Conservation (phyloP, 2,888 invertebrate species). For the Cactoblastis cactorum region DNA sequence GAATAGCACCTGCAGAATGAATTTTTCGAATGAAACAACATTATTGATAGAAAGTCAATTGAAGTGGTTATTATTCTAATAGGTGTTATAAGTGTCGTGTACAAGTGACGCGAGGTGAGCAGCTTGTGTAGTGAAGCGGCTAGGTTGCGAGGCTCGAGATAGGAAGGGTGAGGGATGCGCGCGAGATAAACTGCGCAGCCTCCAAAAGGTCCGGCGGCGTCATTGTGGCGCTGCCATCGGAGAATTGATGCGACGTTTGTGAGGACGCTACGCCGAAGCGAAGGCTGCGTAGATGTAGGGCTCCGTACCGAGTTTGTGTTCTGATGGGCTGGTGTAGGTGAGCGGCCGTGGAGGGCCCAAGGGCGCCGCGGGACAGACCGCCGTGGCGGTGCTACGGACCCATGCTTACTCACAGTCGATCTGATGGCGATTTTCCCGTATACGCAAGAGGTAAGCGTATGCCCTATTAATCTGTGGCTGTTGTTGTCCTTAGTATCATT, state of each 20-base stretch:
- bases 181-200: conserved; percentile 73
- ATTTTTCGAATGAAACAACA: too few relatives aligned
- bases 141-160: conserved; percentile 18
- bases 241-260: conserved; percentile 52
- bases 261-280: conserved; percentile 48
- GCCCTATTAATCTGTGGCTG: conserved; percentile 22
- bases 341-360: conserved; percentile 76
- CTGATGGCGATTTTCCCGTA: conserved; percentile 91
- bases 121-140: background rate
- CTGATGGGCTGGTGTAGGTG: conserved; percentile 65
- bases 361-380: conserved; percentile 70
- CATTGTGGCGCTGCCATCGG: conserved; percentile 66
- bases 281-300: conserved; percentile 43
- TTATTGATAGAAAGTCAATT: too few relatives aligned
- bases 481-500: conserved; percentile 21
- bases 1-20: too few relatives aligned
- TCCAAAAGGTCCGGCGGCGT: conserved; percentile 50
- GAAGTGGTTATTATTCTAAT: background rate
- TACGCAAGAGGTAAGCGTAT: conserved; percentile 85
- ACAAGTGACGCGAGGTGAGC: background rate
- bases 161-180: conserved; percentile 67
- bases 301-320: conserved; percentile 53
- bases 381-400: conserved; percentile 83
- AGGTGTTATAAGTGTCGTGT: background rate
- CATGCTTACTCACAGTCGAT: conserved; percentile 91